Evolutionary conservation across 2,888 invertebrate genomes (phyloP).

Genomic region (Netelia melanura): DNA sequence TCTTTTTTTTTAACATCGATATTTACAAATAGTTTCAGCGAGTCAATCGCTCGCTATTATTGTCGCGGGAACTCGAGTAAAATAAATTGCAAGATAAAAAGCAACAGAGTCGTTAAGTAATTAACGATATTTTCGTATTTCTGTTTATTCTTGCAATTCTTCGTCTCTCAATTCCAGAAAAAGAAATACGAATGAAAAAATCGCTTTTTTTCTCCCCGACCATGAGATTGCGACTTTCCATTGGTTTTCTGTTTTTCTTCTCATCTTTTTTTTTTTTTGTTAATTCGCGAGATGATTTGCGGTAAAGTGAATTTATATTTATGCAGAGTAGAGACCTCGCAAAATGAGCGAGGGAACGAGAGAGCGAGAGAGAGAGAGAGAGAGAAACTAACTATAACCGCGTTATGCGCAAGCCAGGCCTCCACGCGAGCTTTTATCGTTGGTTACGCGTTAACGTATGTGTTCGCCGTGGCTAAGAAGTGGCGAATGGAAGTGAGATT

Average conservation of each 20-base stretch:
- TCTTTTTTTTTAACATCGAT: background rate
- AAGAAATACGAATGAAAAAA: conserved; percentile 16
- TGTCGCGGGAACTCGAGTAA: background rate
- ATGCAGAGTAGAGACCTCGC: conserved; percentile 56
- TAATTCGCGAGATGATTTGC: conserved; percentile 31
- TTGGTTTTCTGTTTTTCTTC: background rate
- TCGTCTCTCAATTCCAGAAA: conserved; percentile 16
- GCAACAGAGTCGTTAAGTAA: background rate
- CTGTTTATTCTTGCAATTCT: conserved; percentile 1
- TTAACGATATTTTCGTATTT: background rate
- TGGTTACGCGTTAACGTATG: background rate
- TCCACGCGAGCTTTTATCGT: conserved; percentile 20
- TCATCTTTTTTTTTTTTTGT: background rate
- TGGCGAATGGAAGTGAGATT: conserved; percentile 62
- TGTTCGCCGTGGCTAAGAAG: conserved; percentile 13
- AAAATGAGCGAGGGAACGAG: conserved; percentile 28
- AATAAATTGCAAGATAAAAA: background rate
- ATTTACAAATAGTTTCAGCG: background rate
- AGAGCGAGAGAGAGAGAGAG: background rate
- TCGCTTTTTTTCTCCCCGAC: conserved; percentile 36
- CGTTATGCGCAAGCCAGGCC: background rate
- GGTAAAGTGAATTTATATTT: conserved; percentile 60
- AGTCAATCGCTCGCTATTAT: background rate
- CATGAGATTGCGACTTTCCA: conserved; percentile 24
- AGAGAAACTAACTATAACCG: background rate